Evolutionary conservation across 2,113 vertebrate genomes (phyloP).

Genomic region (Brachionichthys hirsutus): DNA sequence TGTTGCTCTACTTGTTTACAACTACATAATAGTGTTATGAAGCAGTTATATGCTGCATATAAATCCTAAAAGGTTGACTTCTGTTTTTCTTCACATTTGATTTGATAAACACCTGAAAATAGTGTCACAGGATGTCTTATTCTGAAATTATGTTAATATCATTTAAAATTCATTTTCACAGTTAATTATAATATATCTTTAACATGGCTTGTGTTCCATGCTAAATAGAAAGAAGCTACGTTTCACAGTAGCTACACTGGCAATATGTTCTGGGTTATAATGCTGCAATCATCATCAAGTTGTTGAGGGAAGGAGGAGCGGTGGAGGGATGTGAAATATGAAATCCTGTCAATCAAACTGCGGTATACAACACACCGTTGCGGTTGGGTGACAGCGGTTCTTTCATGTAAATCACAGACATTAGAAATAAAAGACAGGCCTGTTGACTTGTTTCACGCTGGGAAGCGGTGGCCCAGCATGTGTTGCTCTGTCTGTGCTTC

Average conservation of each 20-base stretch:
- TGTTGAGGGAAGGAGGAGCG: constrained; percentile 54
- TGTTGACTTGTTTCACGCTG: constrained; percentile 77
- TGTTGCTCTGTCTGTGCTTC: constrained; percentile 76
- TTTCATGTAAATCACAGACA: constrained; percentile 79
- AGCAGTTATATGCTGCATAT: no score
- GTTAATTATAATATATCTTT: constrained; percentile 12
- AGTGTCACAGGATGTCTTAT: background rate
- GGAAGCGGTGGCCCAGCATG: constrained; percentile 75
- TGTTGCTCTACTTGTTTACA: no score
- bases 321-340: constrained; percentile 67
- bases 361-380: constrained; percentile 67
- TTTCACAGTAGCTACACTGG: constrained; percentile 46
- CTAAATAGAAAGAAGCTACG: constrained; percentile 36
- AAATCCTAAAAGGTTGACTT: background rate
- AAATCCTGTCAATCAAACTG: constrained; percentile 75
- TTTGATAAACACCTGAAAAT: background rate
- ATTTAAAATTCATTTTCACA: constrained; percentile 8
- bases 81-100: background rate
- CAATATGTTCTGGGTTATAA: constrained; percentile 63
- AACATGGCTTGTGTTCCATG: constrained; percentile 3
- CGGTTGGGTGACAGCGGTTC: constrained; percentile 72
- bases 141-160: background rate
- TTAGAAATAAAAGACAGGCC: constrained; percentile 78
- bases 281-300: constrained; percentile 70
- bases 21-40: no score